These are phyloP conservation scores for Aleiodes testaceus DNA, from an alignment of 2,888 invertebrate genomes.

Conservation along the genomic window DNA sequence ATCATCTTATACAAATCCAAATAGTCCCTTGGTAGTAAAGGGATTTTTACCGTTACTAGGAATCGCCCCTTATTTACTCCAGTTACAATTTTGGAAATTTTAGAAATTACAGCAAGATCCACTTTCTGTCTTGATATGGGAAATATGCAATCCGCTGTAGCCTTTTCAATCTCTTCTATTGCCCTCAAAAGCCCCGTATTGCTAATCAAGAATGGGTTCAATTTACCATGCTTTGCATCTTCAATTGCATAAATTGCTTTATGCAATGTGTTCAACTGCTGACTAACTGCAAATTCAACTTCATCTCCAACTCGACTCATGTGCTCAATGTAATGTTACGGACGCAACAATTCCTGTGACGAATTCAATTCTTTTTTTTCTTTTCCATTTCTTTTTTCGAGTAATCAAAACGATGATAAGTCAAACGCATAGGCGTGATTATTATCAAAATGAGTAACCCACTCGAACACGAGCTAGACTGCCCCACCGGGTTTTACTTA, in stretches of 20 bases:
- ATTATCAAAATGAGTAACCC: too few species aligned
- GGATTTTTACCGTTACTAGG: not conserved
- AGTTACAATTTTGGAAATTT: not conserved
- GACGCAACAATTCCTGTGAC: too few species aligned
- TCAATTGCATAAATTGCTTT: not conserved
- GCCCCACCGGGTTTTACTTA: too few species aligned
- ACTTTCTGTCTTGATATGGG: not conserved
- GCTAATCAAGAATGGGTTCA: not conserved
- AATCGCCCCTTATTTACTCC: not conserved
- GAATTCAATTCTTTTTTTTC: too few species aligned
- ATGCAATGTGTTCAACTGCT: not conserved
- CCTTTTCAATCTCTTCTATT: not conserved
- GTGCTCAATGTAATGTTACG: conserved; percentile 1
- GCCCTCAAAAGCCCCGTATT: not conserved
- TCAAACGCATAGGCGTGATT: too few species aligned
- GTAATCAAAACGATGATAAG: too few species aligned
- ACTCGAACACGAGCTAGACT: too few species aligned
- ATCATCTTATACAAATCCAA: conserved; percentile 10
- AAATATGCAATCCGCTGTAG: not conserved
- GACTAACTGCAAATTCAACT: not conserved
- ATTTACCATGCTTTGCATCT: conserved; percentile 6
- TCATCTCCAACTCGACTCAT: not conserved
- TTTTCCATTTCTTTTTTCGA: too few species aligned
- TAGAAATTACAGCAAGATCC: not conserved
- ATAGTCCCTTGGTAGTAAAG: not conserved